Conservation (phyloP, 2,113 vertebrate genomes). For the Toxostoma redivivum region DNA sequence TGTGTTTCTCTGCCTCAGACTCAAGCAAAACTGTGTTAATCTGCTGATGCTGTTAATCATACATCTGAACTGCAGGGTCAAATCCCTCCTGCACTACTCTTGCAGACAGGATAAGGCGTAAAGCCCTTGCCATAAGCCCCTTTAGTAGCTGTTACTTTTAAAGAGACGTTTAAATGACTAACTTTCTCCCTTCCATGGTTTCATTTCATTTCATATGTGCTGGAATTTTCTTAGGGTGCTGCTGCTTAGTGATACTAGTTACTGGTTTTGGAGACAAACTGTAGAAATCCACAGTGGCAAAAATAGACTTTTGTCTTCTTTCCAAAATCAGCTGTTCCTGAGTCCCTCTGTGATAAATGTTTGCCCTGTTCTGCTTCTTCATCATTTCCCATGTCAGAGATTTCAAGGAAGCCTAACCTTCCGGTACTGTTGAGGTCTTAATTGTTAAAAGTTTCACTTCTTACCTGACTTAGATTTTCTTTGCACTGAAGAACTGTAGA, state of each 20-base stretch:
- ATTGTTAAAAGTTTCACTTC: background rate
- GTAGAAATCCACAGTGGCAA: background rate
- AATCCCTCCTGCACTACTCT: background rate
- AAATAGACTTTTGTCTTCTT: background rate
- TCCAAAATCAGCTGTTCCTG: background rate
- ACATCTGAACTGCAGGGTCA: background rate
- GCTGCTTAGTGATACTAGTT: background rate
- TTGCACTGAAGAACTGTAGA: background rate
- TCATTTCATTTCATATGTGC: background rate
- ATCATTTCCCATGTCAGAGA: background rate
- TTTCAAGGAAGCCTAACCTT: background rate
- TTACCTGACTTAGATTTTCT: background rate
- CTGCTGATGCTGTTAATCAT: background rate
- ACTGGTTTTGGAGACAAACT: background rate
- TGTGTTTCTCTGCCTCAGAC: background rate
- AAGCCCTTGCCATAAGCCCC: background rate
- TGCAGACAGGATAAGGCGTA: background rate
- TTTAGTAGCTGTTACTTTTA: background rate
- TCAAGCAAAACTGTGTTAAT: background rate
- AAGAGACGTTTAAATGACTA: background rate
- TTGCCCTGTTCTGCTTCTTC: background rate
- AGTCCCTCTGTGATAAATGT: background rate
- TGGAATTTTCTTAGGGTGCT: background rate
- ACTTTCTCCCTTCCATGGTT: background rate
- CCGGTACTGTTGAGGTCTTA: background rate